Base-by-base conservation (phyloP, 2,113 vertebrate species). In the Catharus fuscescens region DNA sequence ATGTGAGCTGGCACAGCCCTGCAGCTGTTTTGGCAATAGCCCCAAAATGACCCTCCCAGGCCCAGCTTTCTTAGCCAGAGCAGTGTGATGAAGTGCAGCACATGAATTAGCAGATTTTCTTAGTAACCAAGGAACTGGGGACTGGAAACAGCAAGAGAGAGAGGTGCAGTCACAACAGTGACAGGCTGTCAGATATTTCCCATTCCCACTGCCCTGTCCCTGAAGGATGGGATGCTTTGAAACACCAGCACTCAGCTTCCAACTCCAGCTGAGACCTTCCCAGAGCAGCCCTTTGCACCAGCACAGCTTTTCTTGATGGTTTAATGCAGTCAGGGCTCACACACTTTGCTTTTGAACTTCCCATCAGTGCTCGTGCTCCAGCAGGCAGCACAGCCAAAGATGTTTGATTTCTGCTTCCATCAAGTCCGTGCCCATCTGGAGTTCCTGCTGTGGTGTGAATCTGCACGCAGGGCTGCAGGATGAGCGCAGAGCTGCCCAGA, bases 371-470 rank as follows among this genome's bases (percentile, higher is more conserved):
- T 71, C 2, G 0, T 60, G 64, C 44, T 76, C 48, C 10, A 7
- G 36, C 80, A 38, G 48, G 36, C 65, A 89, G 17, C 73, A 15
- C 31, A 42, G 57, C 23, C 17, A 15, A 7, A 59, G 32, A 6
- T 21, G 53, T 76, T 91, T 79, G 48, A 66, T 70, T 91, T 59
- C 72, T 25, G 0, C 31, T 90, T 54, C 67, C 74, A 47, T 71
- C 71, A 18, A 62, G 59, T 21, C 74, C 1, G 0, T 15, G 52
- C 34, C 29, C 47, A 29, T 24, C 50, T 92, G 74, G 50, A 91
- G 28, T 2, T 15, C 3, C 5, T 40, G 47, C 81, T 65, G 84
- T 0, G 1, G 8, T 38, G 59, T 3, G 8, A 52, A 11, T 61
- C 23, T 11, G 10, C 66, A 45, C 20, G 0, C 44, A 14, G 86